Conservation (phyloP, 2,888 invertebrate species). For the Molanna angustata region DNA sequence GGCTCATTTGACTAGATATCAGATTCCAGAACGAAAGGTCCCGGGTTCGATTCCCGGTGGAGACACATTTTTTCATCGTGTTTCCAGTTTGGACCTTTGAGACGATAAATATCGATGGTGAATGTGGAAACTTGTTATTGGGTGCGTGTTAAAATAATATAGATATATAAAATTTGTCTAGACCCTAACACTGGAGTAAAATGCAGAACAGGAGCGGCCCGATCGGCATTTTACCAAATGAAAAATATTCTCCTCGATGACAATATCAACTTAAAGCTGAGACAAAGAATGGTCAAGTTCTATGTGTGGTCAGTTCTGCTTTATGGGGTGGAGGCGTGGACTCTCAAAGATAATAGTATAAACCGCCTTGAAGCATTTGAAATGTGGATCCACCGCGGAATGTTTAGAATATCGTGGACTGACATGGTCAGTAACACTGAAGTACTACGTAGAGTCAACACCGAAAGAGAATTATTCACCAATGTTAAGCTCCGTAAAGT, state of each 20-base stretch:
- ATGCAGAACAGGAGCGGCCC: too few species aligned
- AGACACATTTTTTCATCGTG: too few species aligned
- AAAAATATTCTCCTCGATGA: background rate
- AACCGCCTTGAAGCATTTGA: background rate
- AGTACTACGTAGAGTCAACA: background rate
- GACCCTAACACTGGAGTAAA: too few species aligned
- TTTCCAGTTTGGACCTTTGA: too few species aligned
- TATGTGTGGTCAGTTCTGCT: background rate
- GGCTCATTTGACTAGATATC: too few species aligned
- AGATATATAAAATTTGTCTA: too few species aligned
- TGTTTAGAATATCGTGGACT: background rate
- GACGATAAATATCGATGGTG: too few species aligned
- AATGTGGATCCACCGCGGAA: background rate
- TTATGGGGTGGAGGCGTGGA: background rate
- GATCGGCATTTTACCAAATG: background rate
- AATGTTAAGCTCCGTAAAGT: background rate
- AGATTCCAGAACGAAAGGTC: too few species aligned
- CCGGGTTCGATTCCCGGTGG: too few species aligned
- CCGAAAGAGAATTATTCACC: background rate
- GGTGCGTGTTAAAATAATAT: too few species aligned
- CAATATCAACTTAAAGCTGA: background rate
- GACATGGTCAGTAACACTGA: background rate
- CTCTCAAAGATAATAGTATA: background rate
- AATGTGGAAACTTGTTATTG: too few species aligned
- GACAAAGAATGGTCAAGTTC: background rate